A percentile compares a stretch with the other conserved stretches of the same genome.
These are phyloP conservation scores for Neolamprologus sp. DNA, from an alignment of 2,113 vertebrate genomes.

Conservation along the genomic window DNA sequence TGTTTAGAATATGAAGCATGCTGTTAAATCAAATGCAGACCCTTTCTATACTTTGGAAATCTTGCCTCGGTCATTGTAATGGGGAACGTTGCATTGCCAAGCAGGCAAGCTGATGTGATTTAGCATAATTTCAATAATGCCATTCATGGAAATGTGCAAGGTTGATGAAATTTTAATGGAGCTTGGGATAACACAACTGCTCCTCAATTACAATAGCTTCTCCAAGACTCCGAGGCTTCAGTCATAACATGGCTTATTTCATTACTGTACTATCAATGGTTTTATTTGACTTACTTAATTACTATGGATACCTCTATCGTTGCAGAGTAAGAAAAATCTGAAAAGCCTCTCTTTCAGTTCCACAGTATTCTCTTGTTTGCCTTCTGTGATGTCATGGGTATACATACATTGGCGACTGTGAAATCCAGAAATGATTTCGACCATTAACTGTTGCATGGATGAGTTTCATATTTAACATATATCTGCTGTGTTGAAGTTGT, in stretches of 20 bases:
- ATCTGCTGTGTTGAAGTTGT: background rate
- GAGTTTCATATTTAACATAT: constrained; percentile 25
- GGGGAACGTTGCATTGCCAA: constrained; percentile 62
- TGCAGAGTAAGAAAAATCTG: background rate
- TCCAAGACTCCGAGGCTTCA: constrained; percentile 16
- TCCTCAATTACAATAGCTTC: constrained; percentile 58
- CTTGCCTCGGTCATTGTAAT: constrained; percentile 63
- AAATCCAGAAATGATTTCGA: constrained; percentile 11
- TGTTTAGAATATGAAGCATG: constrained; percentile 46
- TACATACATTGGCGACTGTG: constrained; percentile 5
- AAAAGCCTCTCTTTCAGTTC: background rate
- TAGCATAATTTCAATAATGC: constrained; percentile 78
- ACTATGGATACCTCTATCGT: constrained; percentile 29
- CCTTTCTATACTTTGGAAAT: constrained; percentile 50
- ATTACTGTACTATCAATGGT: constrained; percentile 51
- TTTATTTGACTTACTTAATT: constrained; percentile 44
- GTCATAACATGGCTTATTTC: constrained; percentile 41
- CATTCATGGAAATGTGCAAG: constrained; percentile 72
- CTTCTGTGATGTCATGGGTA: background rate
- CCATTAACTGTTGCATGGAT: background rate
- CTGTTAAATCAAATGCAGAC: constrained; percentile 42
- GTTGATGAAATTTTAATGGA: constrained; percentile 73
- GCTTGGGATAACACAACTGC: constrained; percentile 63
- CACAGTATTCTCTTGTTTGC: constrained; percentile 1
- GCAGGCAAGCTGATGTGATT: constrained; percentile 71